Evolutionary conservation across 2,797 vertebrate genomes (phyloP).

Genomic region (Hydrolagus colliei): DNA sequence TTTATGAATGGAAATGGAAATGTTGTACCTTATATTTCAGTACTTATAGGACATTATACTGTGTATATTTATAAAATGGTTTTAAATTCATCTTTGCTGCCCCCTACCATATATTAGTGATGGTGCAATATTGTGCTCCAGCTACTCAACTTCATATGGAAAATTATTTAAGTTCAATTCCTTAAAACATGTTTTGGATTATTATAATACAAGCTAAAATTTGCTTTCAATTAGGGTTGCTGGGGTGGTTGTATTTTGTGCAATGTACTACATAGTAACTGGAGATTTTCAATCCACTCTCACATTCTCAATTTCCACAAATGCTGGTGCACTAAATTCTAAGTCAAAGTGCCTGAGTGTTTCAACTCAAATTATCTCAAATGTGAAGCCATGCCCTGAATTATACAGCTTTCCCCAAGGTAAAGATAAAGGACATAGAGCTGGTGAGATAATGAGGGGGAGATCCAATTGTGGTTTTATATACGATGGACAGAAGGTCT

Average conservation of each 20-base stretch:
- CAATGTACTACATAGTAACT: neutral
- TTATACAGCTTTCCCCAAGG: neutral
- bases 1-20: slow-evolving; percentile 27
- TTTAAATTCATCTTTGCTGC: neutral
- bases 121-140: neutral
- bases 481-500: no score
- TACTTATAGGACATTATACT: no score
- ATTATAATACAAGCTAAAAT: neutral
- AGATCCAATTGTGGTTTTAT: no score
- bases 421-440: no score
- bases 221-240: neutral
- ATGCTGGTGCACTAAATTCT: neutral
- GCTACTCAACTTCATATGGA: neutral
- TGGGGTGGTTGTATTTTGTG: neutral
- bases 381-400: neutral
- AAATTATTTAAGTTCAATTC: neutral
- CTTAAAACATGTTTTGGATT: slow-evolving; percentile 4
- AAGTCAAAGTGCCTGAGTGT: neutral
- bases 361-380: neutral
- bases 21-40: no score
- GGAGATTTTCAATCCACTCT: neutral
- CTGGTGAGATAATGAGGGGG: no score
- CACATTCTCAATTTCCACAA: neutral
- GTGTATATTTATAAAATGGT: neutral
- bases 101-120: neutral